These are phyloP conservation scores for Eupeodes corollae DNA, from an alignment of 1,140 invertebrate genomes.

Conservation along the genomic window DNA sequence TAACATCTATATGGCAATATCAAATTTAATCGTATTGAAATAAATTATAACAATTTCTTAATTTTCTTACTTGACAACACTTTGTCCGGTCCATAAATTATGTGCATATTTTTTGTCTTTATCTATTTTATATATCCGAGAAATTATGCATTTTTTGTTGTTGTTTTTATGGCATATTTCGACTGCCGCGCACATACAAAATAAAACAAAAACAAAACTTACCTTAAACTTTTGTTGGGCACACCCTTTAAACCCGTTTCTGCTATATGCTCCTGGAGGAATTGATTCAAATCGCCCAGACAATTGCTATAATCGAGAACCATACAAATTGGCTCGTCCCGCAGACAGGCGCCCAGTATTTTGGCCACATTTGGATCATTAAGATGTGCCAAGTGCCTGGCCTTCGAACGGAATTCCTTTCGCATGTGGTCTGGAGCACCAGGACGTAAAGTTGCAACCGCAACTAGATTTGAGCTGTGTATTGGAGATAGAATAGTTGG, in stretches of 20 bases:
- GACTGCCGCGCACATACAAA: background rate
- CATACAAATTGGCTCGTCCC: constrained; percentile 58
- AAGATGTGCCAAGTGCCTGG: constrained; percentile 58
- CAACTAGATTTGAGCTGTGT: constrained; percentile 50
- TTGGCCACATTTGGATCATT: constrained; percentile 66
- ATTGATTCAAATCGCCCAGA: constrained; percentile 62
- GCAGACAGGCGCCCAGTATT: constrained; percentile 65
- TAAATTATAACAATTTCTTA: too few species aligned
- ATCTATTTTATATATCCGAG: too few species aligned
- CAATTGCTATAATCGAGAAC: constrained; percentile 51
- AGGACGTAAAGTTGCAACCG: constrained; percentile 59
- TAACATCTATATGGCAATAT: too few species aligned
- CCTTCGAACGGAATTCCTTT: constrained; percentile 55
- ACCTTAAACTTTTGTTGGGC: constrained; percentile 14
- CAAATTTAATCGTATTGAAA: too few species aligned
- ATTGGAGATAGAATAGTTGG: background rate
- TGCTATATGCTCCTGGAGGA: constrained; percentile 63
- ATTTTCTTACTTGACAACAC: too few species aligned
- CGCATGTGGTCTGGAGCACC: constrained; percentile 50
- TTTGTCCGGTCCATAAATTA: too few species aligned
- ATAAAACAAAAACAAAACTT: background rate
- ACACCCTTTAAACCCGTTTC: constrained; percentile 40
- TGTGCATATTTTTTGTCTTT: too few species aligned
- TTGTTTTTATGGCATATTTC: background rate
- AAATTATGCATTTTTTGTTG: too few species aligned